phyloP scores from a whole-genome alignment of 2,113 vertebrate species.

The Leiothrix lutea region DNA sequence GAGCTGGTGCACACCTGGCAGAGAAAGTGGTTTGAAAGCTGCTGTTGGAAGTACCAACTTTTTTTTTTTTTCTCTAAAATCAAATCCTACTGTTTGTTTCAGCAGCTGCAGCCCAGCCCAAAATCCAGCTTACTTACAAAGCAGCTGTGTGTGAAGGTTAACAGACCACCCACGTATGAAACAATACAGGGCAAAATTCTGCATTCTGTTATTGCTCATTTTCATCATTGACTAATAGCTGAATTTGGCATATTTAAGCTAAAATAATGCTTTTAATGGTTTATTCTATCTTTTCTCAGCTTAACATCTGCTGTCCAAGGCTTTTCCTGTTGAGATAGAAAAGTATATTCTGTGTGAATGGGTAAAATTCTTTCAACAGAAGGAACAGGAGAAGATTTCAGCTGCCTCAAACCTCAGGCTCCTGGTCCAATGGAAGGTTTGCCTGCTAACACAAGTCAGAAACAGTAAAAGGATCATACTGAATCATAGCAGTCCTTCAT shows the following conservation, averaged over 20 bases:
- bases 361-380: not conserved
- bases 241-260: not conserved
- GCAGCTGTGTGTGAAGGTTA: not conserved
- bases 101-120: not conserved
- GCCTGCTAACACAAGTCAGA: not conserved
- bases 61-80: not conserved
- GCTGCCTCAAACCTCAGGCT: not conserved
- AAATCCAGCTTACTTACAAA: not conserved
- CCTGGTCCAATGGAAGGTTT: not conserved
- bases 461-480: not conserved
- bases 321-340: not conserved
- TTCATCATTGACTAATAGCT: not conserved
- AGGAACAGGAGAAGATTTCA: not conserved
- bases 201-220: not conserved
- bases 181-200: not conserved
- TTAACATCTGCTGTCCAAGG: not conserved
- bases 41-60: not conserved
- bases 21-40: not conserved
- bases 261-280: not conserved
- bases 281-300: not conserved
- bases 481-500: not conserved
- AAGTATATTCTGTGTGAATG: not conserved
- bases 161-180: not conserved
- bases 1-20: not conserved
- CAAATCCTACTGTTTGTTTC: not conserved